Percentiles rank a stretch among this genome's conserved stretches.
phyloP scores from a whole-genome alignment of 2,797 vertebrate species.

The Pteronotus mesoamericanus region DNA sequence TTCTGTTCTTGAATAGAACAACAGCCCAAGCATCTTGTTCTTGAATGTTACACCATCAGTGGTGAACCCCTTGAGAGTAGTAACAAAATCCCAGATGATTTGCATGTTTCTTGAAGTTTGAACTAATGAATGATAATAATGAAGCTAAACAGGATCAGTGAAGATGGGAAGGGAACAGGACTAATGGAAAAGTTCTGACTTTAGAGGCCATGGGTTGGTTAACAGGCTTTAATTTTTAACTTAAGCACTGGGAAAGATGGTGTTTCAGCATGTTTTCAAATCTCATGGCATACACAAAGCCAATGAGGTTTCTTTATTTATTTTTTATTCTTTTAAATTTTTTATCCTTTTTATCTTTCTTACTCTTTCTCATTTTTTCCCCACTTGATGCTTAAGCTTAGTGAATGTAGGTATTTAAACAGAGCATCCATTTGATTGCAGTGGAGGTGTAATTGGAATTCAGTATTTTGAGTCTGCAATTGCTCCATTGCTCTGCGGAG shows the following conservation, averaged over 20 bases:
- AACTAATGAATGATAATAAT: background rate
- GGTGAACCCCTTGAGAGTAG: background rate
- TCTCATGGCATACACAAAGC: background rate
- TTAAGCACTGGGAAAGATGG: background rate
- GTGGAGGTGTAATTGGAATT: background rate
- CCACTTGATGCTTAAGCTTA: background rate
- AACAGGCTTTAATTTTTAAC: background rate
- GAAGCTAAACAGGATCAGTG: background rate
- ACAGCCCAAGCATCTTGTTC: background rate
- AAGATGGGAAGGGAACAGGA: background rate
- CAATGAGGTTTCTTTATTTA: background rate
- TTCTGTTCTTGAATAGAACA: background rate
- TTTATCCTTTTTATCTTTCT: background rate
- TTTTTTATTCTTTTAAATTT: background rate
- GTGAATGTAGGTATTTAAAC: background rate
- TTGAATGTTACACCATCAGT: background rate
- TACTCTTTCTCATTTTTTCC: too few relatives aligned
- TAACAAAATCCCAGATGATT: background rate
- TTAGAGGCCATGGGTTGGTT: background rate
- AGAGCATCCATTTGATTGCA: background rate
- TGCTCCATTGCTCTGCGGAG: background rate
- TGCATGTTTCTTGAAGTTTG: background rate
- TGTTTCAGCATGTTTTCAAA: background rate
- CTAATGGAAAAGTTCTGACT: background rate
- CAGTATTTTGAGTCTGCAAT: background rate